Evolutionary conservation across 2,888 invertebrate species (phyloP), one percentile per base, ranked within the genome.

Genomic region (Ypsolopha sequella): DNA sequence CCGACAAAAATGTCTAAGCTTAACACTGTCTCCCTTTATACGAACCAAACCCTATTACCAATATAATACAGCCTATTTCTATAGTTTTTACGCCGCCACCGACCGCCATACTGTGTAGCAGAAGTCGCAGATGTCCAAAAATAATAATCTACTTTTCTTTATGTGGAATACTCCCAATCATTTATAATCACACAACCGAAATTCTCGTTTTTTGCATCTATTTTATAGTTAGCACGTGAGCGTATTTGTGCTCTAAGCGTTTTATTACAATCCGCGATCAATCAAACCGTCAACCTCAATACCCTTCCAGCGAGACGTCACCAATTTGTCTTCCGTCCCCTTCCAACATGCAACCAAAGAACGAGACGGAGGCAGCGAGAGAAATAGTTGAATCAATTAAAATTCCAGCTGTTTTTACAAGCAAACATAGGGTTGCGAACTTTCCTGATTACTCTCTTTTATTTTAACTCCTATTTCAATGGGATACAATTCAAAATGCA

Each of bases 251-350:
- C 45, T 64, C 64, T 60, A 64, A 62, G 61, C 66, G 64, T 69
- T 70, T 69, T 65, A 68, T 70, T 68, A 69, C 64, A 67, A 66
- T 63, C 59, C 62, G 60, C 67, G 63, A 70, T 71, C 69, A 66
- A 66, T 71, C 74, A 72, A 67, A 64, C 66, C 62, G 66, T 69
- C 70, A 70, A 53, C 60, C 60, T 60, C 59, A 59, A 62, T 49
- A 64, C 62, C 65, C 65, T 64, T 59, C 64, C 65, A 68, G 56
- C 64, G 24, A 65, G 62, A 63, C 64, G 65, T 63, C 62, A 58
- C 55, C 58, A 52, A 57, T 58, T 59, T 55, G 56, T 53, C 51
- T 48, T 56, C 54, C 51, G 55, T 56, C 55, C 53, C 55, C 54
- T 50, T 56, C 53, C 41, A 24, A 35, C 47, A 35, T 9, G 7